phyloP scores from a whole-genome alignment of 2,113 vertebrate species.

The Rhabdomys dilectus region DNA sequence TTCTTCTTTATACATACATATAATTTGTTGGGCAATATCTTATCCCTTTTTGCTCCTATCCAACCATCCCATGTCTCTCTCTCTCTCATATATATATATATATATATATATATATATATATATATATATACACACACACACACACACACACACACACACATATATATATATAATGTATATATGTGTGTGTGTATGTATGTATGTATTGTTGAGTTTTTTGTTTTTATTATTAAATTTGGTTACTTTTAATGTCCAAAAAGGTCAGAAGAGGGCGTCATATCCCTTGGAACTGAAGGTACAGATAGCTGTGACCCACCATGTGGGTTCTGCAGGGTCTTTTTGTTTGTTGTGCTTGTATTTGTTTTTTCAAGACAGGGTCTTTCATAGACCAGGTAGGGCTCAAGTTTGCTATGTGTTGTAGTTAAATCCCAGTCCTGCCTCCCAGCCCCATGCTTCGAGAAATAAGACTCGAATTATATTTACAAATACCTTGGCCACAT shows the following conservation, averaged over 20 bases:
- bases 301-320: not conserved
- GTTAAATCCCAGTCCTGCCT: no score
- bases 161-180: not conserved
- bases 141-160: no score
- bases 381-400: not conserved
- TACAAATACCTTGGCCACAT: no score
- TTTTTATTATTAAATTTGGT: no score
- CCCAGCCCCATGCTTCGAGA: no score
- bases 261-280: not conserved
- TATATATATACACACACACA: no score
- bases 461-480: no score
- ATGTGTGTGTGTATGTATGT: not conserved
- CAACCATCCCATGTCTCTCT: not conserved
- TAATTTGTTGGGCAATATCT: not conserved
- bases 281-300: not conserved
- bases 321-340: not conserved
- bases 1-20: not conserved
- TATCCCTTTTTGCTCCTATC: not conserved
- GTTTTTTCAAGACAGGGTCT: not conserved
- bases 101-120: not conserved
- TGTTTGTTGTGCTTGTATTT: not conserved
- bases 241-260: not conserved
- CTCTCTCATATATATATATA: not conserved
- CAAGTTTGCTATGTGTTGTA: not conserved
- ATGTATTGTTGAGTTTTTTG: not conserved